These are phyloP conservation scores for Mactra quadrangularis DNA, from an alignment of 1,140 invertebrate species.

Conservation along the genomic window DNA sequence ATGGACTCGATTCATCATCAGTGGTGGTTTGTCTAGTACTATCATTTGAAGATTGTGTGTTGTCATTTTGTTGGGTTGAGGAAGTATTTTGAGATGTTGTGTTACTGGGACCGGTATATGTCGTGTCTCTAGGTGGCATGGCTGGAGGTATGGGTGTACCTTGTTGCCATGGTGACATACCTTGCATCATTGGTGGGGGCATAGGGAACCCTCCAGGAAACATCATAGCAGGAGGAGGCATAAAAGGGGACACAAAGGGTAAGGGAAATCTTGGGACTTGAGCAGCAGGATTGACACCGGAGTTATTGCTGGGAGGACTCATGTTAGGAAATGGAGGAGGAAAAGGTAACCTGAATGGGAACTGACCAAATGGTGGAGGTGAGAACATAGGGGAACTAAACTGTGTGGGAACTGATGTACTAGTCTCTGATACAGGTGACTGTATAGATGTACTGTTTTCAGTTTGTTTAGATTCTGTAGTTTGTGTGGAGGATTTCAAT, in stretches of 20 bases:
- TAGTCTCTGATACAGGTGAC: not conserved
- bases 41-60: not conserved
- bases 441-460: too few relatives aligned
- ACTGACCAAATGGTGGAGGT: slow-evolving; percentile 38
- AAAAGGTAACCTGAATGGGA: slow-evolving; percentile 46
- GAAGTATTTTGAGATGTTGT: not conserved
- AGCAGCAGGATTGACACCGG: not conserved
- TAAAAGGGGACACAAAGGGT: slow-evolving; percentile 49
- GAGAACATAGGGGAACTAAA: not conserved
- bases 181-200: slow-evolving; percentile 34
- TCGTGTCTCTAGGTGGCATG: not conserved
- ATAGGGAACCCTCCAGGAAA: not conserved
- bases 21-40: not conserved
- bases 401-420: slow-evolving; percentile 17
- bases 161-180: slow-evolving; percentile 47
- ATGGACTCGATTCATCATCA: slow-evolving; percentile 12
- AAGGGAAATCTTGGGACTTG: slow-evolving; percentile 59
- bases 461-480: not conserved
- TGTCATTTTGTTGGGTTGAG: not conserved
- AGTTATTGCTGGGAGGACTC: not conserved
- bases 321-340: slow-evolving; percentile 31
- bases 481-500: not conserved
- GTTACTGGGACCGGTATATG: not conserved
- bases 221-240: slow-evolving; percentile 46
- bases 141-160: not conserved